Base-by-base conservation (phyloP, 2,113 vertebrate species). In the Pterocles gutturalis region DNA sequence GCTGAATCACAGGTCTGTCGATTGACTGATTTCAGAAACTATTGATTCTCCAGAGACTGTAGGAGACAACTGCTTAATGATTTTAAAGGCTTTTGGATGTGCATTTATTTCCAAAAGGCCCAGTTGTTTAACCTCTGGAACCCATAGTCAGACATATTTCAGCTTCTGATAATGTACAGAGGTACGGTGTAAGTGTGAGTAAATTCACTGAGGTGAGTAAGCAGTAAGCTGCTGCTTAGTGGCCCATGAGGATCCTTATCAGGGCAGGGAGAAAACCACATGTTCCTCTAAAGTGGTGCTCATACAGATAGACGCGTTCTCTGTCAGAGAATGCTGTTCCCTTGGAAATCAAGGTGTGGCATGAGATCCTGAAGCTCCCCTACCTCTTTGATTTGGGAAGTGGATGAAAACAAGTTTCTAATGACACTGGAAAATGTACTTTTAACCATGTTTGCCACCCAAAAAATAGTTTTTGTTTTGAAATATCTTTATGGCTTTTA, bases 151-250 rank as follows among this genome's bases (percentile, higher is more conserved):
- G 31, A 73, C 10, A 0, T 3, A 26, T 78, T 77, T 67, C 66
- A 21, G 11, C 51, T 77, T 64, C 91, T 93, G 76, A 34, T 49
- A 29, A 31, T 18, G 29, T 8, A 15, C 36, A 13, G 18, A 26
- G 0, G 0, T 18, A 9, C 3, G 1, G 7, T 33, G 8, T 33
- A 65, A 60, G 33, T 7, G 46, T 64, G 49, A 79, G 36, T 5
- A 31, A 26, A 24, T 0, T 4, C 19, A 1, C n/a, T n/a, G 54
- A 60, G 58, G 34, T 11, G 43, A 53, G 5, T 5, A 77, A 77
- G 62, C 33, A 17, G 9, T 16, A 14, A 62, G 41, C 70, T 53
- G 31, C 76, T 38, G 34, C 67, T 71, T 43, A 17, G 26, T 36
- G 61, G n/a, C 33, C 55, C 4, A 0, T 36, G 65, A 88, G 76